Conservation (phyloP, 64 coral and sea anemone species). For the Stichodactyla helianthus region DNA sequence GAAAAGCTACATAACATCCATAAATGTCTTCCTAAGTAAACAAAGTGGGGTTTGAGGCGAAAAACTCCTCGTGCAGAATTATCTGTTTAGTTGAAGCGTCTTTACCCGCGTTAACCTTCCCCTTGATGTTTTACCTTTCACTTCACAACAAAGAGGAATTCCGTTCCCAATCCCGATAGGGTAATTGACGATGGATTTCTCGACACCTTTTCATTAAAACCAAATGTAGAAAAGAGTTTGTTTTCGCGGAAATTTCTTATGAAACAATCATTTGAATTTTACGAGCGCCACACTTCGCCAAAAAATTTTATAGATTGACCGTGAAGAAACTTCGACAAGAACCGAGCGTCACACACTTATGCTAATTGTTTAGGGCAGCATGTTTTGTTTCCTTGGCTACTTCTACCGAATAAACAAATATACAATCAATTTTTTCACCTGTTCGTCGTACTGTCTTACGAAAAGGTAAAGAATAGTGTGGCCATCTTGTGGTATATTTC, state of each 20-base stretch:
- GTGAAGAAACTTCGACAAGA: not conserved
- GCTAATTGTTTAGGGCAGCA: not conserved
- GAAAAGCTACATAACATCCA: not conserved
- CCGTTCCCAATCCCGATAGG: not conserved
- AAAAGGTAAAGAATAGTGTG: not conserved
- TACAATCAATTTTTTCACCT: not conserved
- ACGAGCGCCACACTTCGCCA: not conserved
- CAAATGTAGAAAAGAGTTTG: too few species aligned
- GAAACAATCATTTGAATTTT: not conserved
- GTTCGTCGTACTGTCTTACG: not conserved
- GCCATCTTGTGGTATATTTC: not conserved
- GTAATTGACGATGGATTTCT: not conserved
- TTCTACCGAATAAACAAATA: not conserved
- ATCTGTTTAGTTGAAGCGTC: not conserved
- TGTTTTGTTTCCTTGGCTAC: not conserved
- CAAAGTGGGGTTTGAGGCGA: not conserved
- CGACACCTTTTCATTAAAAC: not conserved
- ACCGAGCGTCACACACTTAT: not conserved
- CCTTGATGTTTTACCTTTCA: not conserved
- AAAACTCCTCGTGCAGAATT: too few species aligned
- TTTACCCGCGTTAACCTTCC: not conserved
- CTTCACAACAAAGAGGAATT: not conserved
- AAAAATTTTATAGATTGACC: not conserved
- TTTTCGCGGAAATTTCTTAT: too few species aligned
- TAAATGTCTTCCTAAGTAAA: not conserved